Evolutionary conservation across 2,113 vertebrate species (phyloP).

Genomic region (Gymnorhina tibicen): DNA sequence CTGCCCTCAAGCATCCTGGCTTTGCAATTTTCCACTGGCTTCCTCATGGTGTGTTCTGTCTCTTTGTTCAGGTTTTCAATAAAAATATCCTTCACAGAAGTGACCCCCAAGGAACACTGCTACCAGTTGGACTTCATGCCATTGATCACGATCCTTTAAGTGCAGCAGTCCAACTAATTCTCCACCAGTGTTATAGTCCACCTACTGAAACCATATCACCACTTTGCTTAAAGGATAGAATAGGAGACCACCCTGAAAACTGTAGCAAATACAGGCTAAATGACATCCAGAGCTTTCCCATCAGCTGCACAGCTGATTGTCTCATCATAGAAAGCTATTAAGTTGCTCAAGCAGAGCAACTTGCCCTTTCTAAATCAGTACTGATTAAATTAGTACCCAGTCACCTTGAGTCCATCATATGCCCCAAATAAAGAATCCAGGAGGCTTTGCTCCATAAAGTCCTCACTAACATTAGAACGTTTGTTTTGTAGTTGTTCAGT

Average conservation of each 20-base stretch:
- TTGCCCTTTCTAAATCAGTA: neutral
- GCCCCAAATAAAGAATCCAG: neutral
- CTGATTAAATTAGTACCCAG: neutral
- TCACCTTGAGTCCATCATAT: neutral
- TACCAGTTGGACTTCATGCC: neutral
- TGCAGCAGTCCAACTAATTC: neutral
- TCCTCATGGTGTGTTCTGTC: neutral
- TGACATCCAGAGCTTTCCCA: neutral
- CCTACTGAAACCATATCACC: neutral
- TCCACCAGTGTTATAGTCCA: neutral
- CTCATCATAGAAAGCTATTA: neutral
- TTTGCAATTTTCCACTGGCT: neutral
- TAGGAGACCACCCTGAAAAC: neutral
- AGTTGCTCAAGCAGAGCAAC: neutral
- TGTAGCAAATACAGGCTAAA: neutral
- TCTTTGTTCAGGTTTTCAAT: neutral
- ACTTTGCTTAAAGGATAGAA: neutral
- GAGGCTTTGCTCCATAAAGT: neutral
- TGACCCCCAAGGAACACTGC: neutral
- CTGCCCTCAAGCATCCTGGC: neutral
- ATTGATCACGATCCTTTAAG: neutral
- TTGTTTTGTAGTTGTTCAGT: neutral
- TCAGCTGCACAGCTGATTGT: neutral
- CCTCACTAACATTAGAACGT: neutral
- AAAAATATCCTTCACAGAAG: neutral